Percentiles rank a stretch among this genome's conserved stretches.
These are phyloP conservation scores for Remorina albescens DNA, from an alignment of 2,797 vertebrate genomes.

Conservation along the genomic window DNA sequence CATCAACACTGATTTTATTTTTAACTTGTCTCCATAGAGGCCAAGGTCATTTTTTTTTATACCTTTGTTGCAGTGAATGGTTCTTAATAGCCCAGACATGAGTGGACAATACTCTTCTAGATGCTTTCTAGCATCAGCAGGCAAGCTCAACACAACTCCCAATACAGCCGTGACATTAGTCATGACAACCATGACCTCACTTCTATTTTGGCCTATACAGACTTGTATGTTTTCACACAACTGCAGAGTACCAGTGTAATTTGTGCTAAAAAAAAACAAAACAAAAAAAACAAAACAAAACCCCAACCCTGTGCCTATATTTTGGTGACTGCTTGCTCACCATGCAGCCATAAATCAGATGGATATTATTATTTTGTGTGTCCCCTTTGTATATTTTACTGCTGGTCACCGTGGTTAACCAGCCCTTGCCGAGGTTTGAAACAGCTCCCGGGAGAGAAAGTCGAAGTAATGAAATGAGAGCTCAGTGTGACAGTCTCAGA, in stretches of 20 bases:
- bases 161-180: conserved; percentile 49
- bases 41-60: conserved; percentile 2
- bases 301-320: background rate
- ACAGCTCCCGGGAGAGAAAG: background rate
- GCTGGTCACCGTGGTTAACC: background rate
- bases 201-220: conserved; percentile 12
- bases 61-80: conserved; percentile 34
- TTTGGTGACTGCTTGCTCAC: background rate
- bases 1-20: conserved; percentile 39
- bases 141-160: conserved; percentile 27
- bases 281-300: too few species aligned
- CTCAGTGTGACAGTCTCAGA: conserved; percentile 8
- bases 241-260: background rate
- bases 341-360: background rate
- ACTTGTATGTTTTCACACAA: conserved; percentile 32
- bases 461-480: background rate
- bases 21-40: conserved; percentile 45
- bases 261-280: conserved; percentile 42
- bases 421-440: background rate
- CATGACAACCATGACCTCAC: conserved; percentile 58
- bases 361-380: background rate
- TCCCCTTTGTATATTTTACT: background rate
- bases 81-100: conserved; percentile 44
- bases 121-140: conserved; percentile 31
- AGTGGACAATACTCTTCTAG: conserved; percentile 47